These are phyloP conservation scores for Hemicrepidius hirtus DNA, from an alignment of 2,888 invertebrate genomes.

Conservation along the genomic window DNA sequence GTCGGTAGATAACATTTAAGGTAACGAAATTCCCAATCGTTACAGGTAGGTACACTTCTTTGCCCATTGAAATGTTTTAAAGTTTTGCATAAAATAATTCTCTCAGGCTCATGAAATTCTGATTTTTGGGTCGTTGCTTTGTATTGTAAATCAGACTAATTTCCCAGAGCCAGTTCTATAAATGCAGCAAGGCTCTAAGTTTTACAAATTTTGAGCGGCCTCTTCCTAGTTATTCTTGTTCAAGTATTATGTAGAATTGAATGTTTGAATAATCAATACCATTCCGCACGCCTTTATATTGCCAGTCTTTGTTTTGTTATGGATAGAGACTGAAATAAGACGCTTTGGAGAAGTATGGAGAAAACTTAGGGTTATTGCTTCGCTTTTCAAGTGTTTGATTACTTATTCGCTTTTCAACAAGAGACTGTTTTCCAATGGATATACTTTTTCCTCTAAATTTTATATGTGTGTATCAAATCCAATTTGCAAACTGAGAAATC, in stretches of 20 bases:
- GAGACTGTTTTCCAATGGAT: no score
- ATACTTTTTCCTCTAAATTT: no score
- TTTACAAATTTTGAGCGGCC: constrained; percentile 16
- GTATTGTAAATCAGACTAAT: constrained; percentile 18
- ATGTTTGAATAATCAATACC: constrained; percentile 27
- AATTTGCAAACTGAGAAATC: no score
- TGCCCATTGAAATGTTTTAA: not conserved
- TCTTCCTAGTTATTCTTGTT: not conserved
- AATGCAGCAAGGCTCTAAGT: not conserved
- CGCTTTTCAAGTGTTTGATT: no score
- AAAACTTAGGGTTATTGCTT: no score
- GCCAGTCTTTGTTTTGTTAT: constrained; percentile 18
- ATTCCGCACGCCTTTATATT: constrained; percentile 13
- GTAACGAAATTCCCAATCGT: constrained; percentile 13
- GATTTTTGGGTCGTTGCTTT: constrained; percentile 22
- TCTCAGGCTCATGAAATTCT: constrained; percentile 21
- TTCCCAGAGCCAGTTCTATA: constrained; percentile 4
- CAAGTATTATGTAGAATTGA: constrained; percentile 11
- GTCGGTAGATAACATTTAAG: constrained; percentile 3
- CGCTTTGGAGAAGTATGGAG: not conserved
- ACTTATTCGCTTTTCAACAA: no score
- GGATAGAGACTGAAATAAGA: constrained; percentile 4
- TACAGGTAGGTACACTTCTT: not conserved
- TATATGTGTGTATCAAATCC: no score
- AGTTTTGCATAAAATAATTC: constrained; percentile 17